These are phyloP conservation scores for Acronicta leporina DNA, from an alignment of 2,888 invertebrate species.

Conservation along the genomic window DNA sequence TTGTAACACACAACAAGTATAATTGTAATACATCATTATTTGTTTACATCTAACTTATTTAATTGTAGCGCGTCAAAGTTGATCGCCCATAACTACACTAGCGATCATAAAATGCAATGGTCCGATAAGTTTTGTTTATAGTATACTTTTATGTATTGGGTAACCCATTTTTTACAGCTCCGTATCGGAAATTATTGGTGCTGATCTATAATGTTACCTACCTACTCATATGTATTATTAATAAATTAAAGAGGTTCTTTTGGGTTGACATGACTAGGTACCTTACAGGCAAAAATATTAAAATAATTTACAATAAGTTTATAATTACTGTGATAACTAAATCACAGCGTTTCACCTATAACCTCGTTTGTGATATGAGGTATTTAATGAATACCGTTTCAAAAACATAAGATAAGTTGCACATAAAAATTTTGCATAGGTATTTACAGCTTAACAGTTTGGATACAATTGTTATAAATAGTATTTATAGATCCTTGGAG, in stretches of 20 bases:
- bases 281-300: slow-evolving; percentile 47
- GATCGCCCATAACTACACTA: slow-evolving; percentile 52
- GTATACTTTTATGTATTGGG: slow-evolving; percentile 64
- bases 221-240: slow-evolving; percentile 6
- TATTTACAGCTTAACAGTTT: slow-evolving; percentile 36
- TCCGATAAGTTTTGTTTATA: slow-evolving; percentile 69
- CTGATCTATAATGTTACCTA: slow-evolving; percentile 23
- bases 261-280: slow-evolving; percentile 22
- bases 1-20: too few relatives aligned
- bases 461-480: slow-evolving; percentile 5
- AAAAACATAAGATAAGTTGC: slow-evolving; percentile 72
- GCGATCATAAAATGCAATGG: slow-evolving; percentile 59
- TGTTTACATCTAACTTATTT: slow-evolving; percentile 24
- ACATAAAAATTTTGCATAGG: slow-evolving; percentile 59
- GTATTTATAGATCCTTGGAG: not conserved
- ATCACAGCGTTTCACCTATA: slow-evolving; percentile 68
- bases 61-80: slow-evolving; percentile 46
- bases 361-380: slow-evolving; percentile 72
- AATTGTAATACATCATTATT: too few relatives aligned
- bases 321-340: slow-evolving; percentile 73
- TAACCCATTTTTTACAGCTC: slow-evolving; percentile 63
- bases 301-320: slow-evolving; percentile 71
- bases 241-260: slow-evolving; percentile 24
- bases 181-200: slow-evolving; percentile 61
- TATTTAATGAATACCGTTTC: slow-evolving; percentile 79